Evolutionary conservation across 1,140 invertebrate genomes (phyloP).

Genomic region (Pogonus chalceus): DNA sequence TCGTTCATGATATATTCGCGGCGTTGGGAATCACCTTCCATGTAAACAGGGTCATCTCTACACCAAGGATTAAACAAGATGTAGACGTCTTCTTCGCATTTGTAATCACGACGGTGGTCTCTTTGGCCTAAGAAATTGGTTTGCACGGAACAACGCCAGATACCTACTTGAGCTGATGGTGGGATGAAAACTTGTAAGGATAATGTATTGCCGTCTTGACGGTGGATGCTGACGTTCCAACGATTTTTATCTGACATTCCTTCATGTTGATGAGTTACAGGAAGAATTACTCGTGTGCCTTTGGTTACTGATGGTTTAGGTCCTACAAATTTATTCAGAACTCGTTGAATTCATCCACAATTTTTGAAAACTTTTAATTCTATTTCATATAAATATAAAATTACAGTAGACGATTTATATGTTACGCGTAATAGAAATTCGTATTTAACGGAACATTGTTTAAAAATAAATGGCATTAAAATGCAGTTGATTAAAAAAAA

Average conservation of each 20-base stretch:
- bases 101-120: constrained; percentile 42
- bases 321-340: too few relatives aligned
- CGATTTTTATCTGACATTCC: constrained; percentile 42
- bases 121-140: constrained; percentile 44
- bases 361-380: not conserved
- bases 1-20: constrained; percentile 67
- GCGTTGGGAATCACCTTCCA: constrained; percentile 49
- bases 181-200: constrained; percentile 52
- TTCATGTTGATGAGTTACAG: constrained; percentile 38
- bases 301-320: constrained; percentile 52
- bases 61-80: constrained; percentile 79
- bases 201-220: constrained; percentile 47
- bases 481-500: too few relatives aligned
- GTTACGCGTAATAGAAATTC: too few relatives aligned
- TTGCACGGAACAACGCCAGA: constrained; percentile 55
- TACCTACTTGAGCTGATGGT: constrained; percentile 49
- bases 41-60: constrained; percentile 54
- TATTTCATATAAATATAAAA: constrained; percentile 1
- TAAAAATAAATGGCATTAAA: too few relatives aligned
- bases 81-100: constrained; percentile 52
- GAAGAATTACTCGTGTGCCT: constrained; percentile 50
- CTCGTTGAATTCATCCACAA: not conserved
- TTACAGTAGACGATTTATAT: too few relatives aligned
- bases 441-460: too few relatives aligned
- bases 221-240: constrained; percentile 50